Base-by-base conservation (phyloP, 92 coral and sea anemone genomes). In the Chrysogorgia sp. region DNA sequence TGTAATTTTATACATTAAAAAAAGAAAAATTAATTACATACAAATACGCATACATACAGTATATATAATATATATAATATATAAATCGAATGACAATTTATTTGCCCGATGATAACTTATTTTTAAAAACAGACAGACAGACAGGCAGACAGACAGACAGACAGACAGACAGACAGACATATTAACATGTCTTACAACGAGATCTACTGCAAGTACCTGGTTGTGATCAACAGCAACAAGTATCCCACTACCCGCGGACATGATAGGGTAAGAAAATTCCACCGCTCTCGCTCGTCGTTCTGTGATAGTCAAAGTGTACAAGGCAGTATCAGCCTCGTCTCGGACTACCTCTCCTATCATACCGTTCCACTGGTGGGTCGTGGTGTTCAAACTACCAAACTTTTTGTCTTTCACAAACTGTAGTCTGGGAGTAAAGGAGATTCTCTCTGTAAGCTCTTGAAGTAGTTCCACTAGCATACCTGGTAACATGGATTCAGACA, bases 271-370 rank as follows among this genome's bases (percentile, higher is more conserved):
- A 7, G 96, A 86, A 81, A 93, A 93, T 29, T 85, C 87, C 15
- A 93, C 97, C 67, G 79, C 88, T 29, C 79, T 67, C 7, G 88
- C 79, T 23, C 97, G 88, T 53, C 86, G 63, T 56, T 86, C 92
- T 34, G 97, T 93, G 40, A 91, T 83, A 24, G 97, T 93, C 17
- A 93, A 66, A 30, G 88, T 74, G 23, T 84, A 92, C 48, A 93
- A 71, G 24, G 97, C 97, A 83, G 92, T 86, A 78, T 93, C 97
- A 40, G 97, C 97, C 0, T 81, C 87, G 31, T 88, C 90, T 41
- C 90, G 87, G 22, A 81, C 59, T 13, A 93, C 92, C 23, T 93
- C 97, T 71, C 97, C 97, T 31, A 93, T 87, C 92, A 93, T 89
- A 1, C 97, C 97, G 52, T 82, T 93, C 97, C 92, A 86, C 22